Evolutionary conservation across 1,140 invertebrate genomes (phyloP), one percentile per base, ranked within the genome.

Genomic region (Diorhabda sublineata): DNA sequence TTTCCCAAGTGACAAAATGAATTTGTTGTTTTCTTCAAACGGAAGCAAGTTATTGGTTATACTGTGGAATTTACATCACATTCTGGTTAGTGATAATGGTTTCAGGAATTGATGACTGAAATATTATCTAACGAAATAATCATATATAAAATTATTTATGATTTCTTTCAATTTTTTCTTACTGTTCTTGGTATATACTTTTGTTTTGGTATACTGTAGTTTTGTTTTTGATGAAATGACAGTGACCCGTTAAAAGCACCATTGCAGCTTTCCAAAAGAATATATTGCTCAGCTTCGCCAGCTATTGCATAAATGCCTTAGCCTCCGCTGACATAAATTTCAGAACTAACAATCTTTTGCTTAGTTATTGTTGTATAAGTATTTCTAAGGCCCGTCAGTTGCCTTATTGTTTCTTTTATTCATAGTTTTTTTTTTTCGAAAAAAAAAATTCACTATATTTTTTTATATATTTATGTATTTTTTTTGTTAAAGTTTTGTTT

Each of bases 401-500:
- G 73, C 72, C 74, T 75, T 66, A 60, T 61, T 61, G 63, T 64
- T 64, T 60, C 65, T 60, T 7, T 67, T 60, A 42, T 59, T 66
- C 58, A 66, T 71, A 73, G 69, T 59, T 73, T 68, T 64, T 73
- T 69, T 69, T 69, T 70, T 71, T 1, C 1, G 5, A 3, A 52
- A 52, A 26, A n/a, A 8, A 71, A 76, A 74, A 68, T 70, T 66
- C 41, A 74, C 70, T 76, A 73, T 76, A 75, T 76, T 76, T 76
- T 75, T 76, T 75, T 75, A 75, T 76, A 70, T 76, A 74, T 74
- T 69, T 67, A 47, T 76, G 66, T 71, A 70, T 76, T 69, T 72
- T 26, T 26, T 58, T 72, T 76, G 73, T 76, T 76, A 70, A 75
- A 67, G 67, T 71, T 72, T 72, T 76, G 64, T 74, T 74, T 75